A percentile compares a stretch with the other conserved stretches of the same genome.
phyloP scores from a whole-genome alignment of 2,888 invertebrate species.

The Drosophila prolongata region DNA sequence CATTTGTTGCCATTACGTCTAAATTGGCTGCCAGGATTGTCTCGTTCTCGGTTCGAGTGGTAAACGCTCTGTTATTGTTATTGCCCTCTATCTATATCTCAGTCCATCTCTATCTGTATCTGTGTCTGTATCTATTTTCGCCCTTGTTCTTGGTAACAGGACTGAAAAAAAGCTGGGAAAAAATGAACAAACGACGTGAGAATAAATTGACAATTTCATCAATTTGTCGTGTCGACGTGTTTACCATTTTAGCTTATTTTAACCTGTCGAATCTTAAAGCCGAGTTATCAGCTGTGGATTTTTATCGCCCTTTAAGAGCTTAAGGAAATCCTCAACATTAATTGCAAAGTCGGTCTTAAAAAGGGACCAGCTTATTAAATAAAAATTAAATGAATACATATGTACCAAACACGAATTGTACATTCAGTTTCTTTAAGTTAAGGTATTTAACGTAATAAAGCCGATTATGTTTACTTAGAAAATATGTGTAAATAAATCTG shows the following conservation, averaged over 20 bases:
- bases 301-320: background rate
- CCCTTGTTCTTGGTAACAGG: background rate
- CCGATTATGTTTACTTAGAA: too few species aligned
- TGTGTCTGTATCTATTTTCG: slow-evolving; percentile 33
- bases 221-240: slow-evolving; percentile 54
- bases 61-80: slow-evolving; percentile 76
- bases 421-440: too few species aligned
- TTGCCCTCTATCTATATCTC: slow-evolving; percentile 39
- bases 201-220: slow-evolving; percentile 72
- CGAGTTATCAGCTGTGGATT: background rate
- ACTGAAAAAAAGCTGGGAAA: background rate
- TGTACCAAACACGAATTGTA: too few species aligned
- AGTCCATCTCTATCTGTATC: slow-evolving; percentile 22
- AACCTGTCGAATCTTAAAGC: slow-evolving; percentile 12
- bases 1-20: slow-evolving; percentile 73
- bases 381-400: too few species aligned
- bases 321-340: too few species aligned
- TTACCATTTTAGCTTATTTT: slow-evolving; percentile 36
- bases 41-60: slow-evolving; percentile 68
- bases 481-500: too few species aligned
- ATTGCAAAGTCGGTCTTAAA: too few species aligned
- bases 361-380: too few species aligned
- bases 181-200: slow-evolving; percentile 63
- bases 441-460: too few species aligned
- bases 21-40: slow-evolving; percentile 74